These are phyloP conservation scores for Tenthredo distinguenda DNA, from an alignment of 2,888 invertebrate species.

Conservation along the genomic window DNA sequence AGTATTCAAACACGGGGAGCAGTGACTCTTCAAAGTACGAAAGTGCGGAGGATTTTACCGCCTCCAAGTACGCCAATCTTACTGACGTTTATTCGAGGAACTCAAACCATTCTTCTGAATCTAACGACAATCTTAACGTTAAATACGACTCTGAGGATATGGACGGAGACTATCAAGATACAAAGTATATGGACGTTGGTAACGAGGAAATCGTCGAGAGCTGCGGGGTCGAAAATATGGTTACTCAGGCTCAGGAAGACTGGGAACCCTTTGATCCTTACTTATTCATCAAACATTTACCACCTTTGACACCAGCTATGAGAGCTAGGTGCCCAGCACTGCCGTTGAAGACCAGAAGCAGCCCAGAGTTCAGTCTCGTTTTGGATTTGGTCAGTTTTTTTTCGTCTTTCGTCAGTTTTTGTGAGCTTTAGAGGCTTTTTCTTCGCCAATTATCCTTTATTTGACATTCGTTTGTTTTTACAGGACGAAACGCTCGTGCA, in stretches of 20 bases:
- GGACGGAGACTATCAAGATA: slow-evolving; percentile 71
- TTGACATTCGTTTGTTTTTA: slow-evolving; percentile 54
- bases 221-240: slow-evolving; percentile 76
- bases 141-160: slow-evolving; percentile 69
- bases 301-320: slow-evolving; percentile 89
- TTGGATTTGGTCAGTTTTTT: slow-evolving; percentile 72
- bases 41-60: slow-evolving; percentile 62
- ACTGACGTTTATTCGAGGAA: slow-evolving; percentile 65
- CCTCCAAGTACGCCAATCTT: slow-evolving; percentile 63
- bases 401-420: neutral
- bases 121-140: slow-evolving; percentile 70
- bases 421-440: neutral
- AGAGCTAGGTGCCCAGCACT: slow-evolving; percentile 88
- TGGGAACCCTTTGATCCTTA: slow-evolving; percentile 94
- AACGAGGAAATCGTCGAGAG: slow-evolving; percentile 75
- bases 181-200: slow-evolving; percentile 75
- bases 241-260: slow-evolving; percentile 80
- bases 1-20: slow-evolving; percentile 60
- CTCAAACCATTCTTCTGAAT: slow-evolving; percentile 65
- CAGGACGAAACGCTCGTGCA: slow-evolving; percentile 97
- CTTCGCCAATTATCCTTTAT: neutral
- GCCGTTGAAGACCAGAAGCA: slow-evolving; percentile 94
- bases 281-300: slow-evolving; percentile 94
- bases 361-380: slow-evolving; percentile 95
- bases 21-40: slow-evolving; percentile 67